A percentile compares a stretch with the other conserved stretches of the same genome.
Evolutionary conservation across 2,888 invertebrate species (phyloP).

Genomic region (Opisthograptis luteolata): DNA sequence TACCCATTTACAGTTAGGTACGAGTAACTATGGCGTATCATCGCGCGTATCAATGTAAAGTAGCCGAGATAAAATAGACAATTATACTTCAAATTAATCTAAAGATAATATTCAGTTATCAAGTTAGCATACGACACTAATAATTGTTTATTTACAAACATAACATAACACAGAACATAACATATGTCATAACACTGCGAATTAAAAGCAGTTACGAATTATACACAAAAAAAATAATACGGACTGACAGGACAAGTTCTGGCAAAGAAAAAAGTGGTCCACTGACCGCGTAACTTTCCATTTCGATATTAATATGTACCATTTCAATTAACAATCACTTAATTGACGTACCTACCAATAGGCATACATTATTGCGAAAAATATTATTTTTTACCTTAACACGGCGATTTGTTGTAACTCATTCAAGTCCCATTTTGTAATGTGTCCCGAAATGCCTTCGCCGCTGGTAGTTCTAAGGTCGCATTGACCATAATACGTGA

Average conservation of each 20-base stretch:
- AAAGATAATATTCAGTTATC: not conserved
- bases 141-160: constrained; percentile 7
- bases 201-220: constrained; percentile 15
- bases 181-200: constrained; percentile 8
- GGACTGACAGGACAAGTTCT: constrained; percentile 50
- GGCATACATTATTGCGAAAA: too few species aligned
- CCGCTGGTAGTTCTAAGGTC: constrained; percentile 27
- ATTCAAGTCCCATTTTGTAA: constrained; percentile 14
- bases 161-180: too few species aligned
- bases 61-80: not conserved
- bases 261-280: constrained; percentile 54
- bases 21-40: not conserved
- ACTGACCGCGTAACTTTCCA: constrained; percentile 32
- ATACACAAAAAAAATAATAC: constrained; percentile 14
- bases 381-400: constrained; percentile 2
- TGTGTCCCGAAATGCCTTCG: constrained; percentile 31
- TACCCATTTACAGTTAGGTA: constrained; percentile 9
- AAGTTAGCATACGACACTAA: not conserved
- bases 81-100: not conserved
- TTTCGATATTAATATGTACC: constrained; percentile 16
- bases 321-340: too few species aligned
- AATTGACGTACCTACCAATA: too few species aligned
- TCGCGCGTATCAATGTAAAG: not conserved
- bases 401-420: constrained; percentile 16
- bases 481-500: constrained; percentile 34